phyloP scores from a whole-genome alignment of 2,888 invertebrate genomes.

The Gymnoscelis rufifasciata region DNA sequence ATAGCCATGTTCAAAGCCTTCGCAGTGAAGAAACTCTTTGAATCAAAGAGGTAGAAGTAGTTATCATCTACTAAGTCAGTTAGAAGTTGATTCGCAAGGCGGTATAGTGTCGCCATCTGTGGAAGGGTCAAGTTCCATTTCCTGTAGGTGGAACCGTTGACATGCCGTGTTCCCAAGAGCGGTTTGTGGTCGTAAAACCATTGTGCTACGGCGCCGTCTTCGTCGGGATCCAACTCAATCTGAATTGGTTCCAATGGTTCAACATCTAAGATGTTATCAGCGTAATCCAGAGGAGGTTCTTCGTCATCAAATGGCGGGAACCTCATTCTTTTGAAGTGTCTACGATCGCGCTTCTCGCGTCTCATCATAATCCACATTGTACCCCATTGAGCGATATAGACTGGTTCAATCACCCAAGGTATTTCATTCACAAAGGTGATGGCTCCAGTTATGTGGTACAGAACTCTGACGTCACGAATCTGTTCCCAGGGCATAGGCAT shows the following conservation, averaged over 20 bases:
- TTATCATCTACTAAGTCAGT: conserved; percentile 99
- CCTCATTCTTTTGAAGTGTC: conserved; percentile 99
- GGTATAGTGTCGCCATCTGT: conserved; percentile 98
- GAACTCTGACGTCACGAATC: conserved; percentile 97
- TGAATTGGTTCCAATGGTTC: conserved; percentile 99
- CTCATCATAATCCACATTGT: conserved; percentile 99
- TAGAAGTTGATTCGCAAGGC: conserved; percentile 97
- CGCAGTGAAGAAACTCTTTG: conserved; percentile 99
- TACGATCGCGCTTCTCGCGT: conserved; percentile 97
- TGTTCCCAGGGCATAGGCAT: conserved; percentile 99
- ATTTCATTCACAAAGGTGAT: conserved; percentile 99
- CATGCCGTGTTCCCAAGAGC: conserved; percentile 92
- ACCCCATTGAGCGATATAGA: conserved; percentile 99
- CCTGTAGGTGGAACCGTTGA: conserved; percentile 98
- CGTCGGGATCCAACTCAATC: conserved; percentile 97
- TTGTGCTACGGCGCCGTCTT: conserved; percentile 92
- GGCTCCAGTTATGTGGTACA: conserved; percentile 99
- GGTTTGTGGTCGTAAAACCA: conserved; percentile 99
- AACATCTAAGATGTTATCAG: conserved; percentile 99
- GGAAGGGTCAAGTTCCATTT: conserved; percentile 97
- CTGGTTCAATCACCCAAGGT: conserved; percentile 99
- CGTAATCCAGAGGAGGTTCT: conserved; percentile 99
- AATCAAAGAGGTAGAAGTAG: conserved; percentile 99
- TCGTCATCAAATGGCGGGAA: conserved; percentile 99
- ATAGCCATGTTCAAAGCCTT: conserved; percentile 99